A percentile compares a stretch with the other conserved stretches of the same genome.
These are phyloP conservation scores for Coregonus ussuriensis DNA, from an alignment of 2,797 vertebrate genomes.

Conservation along the genomic window DNA sequence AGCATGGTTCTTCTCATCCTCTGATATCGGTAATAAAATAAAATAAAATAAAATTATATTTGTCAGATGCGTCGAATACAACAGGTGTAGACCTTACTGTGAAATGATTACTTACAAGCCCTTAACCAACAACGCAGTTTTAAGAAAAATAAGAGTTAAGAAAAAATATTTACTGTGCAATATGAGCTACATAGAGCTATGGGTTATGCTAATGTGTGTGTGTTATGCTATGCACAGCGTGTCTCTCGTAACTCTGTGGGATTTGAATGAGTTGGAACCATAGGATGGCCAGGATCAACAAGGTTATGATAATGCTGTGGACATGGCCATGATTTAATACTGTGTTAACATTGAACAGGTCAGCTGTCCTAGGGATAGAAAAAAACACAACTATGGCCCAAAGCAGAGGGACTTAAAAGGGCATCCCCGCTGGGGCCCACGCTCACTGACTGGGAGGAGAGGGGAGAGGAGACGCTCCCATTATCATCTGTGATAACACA, in stretches of 20 bases:
- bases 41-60: no score
- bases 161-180: not conserved
- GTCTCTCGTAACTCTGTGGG: slow-evolving; percentile 3
- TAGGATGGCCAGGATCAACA: slow-evolving; percentile 56
- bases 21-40: no score
- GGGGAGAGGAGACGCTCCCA: slow-evolving; percentile 17
- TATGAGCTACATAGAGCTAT: not conserved
- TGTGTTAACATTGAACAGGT: slow-evolving; percentile 61
- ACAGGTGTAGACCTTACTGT: no score
- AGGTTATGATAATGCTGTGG: slow-evolving; percentile 59
- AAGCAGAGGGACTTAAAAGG: slow-evolving; percentile 36
- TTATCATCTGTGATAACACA: slow-evolving; percentile 44
- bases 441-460: slow-evolving; percentile 18
- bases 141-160: no score
- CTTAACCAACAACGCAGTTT: no score
- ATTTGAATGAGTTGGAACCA: slow-evolving; percentile 30
- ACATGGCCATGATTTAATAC: slow-evolving; percentile 55
- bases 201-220: not conserved
- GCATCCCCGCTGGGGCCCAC: slow-evolving; percentile 20
- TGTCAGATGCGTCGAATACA: no score
- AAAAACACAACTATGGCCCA: slow-evolving; percentile 51
- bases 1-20: no score
- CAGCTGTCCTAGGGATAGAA: slow-evolving; percentile 48
- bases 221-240: not conserved
- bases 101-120: no score